Percentiles rank a stretch among this genome's conserved stretches.
phyloP scores from a whole-genome alignment of 2,888 invertebrate species.

The Rhagonycha lutea region DNA sequence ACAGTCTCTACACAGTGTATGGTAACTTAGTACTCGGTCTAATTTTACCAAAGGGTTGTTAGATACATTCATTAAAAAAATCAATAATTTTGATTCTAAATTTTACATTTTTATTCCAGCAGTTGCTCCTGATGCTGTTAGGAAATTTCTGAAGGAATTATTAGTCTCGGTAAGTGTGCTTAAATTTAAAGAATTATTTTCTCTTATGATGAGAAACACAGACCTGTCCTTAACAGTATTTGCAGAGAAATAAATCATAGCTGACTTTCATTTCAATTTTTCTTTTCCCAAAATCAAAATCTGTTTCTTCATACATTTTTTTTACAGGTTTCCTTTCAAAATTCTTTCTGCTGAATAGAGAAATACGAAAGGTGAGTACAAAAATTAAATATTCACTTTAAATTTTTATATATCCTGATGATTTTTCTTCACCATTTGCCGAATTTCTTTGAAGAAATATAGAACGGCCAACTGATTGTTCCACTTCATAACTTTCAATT shows the following conservation, averaged over 20 bases:
- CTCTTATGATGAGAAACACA: neutral
- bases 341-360: too few species aligned
- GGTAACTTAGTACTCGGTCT: conserved; percentile 36
- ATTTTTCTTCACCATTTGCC: neutral
- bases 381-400: too few species aligned
- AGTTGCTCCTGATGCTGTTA: neutral
- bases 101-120: neutral
- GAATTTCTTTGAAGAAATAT: neutral
- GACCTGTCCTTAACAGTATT: neutral
- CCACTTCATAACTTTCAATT: too few species aligned
- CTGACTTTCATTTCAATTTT: neutral
- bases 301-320: neutral
- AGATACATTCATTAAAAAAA: too few species aligned
- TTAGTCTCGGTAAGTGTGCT: neutral
- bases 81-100: too few species aligned
- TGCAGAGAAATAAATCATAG: neutral
- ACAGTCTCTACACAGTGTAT: conserved; percentile 45
- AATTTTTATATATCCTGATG: neutral
- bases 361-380: too few species aligned
- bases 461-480: neutral
- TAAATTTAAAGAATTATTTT: neutral
- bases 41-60: conserved; percentile 45
- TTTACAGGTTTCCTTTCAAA: neutral
- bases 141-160: neutral
- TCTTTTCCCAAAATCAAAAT: too few species aligned